phyloP scores from a whole-genome alignment of 2,113 vertebrate species.

The Nesoenas mayeri region DNA sequence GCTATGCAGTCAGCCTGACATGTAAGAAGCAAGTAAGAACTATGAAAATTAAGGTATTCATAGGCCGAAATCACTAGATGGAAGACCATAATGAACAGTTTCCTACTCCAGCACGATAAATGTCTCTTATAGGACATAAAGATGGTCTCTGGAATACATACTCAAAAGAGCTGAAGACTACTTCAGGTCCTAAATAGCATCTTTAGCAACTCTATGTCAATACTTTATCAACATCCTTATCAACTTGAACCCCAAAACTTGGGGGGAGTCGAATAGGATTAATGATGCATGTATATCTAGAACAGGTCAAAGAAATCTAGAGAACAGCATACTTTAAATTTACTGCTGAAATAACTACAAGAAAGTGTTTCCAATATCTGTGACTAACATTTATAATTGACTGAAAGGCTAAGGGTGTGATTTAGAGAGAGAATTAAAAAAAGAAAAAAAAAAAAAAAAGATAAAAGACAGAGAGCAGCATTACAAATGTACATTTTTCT shows the following conservation, averaged over 20 bases:
- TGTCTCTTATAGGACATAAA: fast-evolving
- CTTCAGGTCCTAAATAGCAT: not conserved
- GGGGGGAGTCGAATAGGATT: not conserved
- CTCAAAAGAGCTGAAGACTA: not conserved
- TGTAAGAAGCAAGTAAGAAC: not conserved
- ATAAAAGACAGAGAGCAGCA: not conserved
- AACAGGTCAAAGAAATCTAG: not conserved
- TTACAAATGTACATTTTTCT: not conserved
- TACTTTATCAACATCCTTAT: not conserved
- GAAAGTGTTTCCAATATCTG: not conserved
- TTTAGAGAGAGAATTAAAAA: not conserved
- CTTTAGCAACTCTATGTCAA: not conserved
- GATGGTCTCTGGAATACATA: not conserved
- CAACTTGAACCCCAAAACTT: not conserved
- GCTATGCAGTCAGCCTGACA: not conserved
- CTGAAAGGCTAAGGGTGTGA: not conserved
- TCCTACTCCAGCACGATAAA: not conserved
- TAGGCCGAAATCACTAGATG: no score
- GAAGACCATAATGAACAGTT: not conserved
- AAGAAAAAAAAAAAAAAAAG: not conserved
- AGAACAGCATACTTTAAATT: not conserved
- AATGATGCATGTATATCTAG: not conserved
- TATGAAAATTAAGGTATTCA: not conserved
- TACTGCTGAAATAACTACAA: not conserved
- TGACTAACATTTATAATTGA: not conserved